Base-by-base conservation (phyloP, 2,113 vertebrate genomes). In the Myocastor coypus region DNA sequence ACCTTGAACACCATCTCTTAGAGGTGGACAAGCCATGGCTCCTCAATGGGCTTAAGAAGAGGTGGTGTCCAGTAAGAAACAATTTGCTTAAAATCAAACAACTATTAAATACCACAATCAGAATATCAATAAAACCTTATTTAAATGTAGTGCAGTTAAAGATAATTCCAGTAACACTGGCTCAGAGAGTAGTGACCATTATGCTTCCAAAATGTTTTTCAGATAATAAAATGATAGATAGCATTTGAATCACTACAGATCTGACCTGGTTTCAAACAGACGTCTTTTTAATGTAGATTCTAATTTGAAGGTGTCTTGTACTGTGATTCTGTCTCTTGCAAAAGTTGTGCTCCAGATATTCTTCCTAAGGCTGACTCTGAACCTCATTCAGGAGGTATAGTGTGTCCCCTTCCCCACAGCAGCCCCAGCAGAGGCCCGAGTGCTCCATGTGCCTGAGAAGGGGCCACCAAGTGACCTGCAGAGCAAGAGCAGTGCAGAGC, bases 1-100 rank as follows among this genome's bases (percentile, higher is more conserved):
- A 75, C 99, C 99, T 77, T 98, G 13, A 16, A 98, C 59, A 69
- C 99, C 99, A 13, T 99, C 99, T 97, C 99, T 98, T n/a, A n/a
- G 46, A 46, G 46, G 46, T 46, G 46, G 46, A 46, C 8, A 8
- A 46, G 46, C 46, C 46, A 46, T 46, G 8, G 46, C 46, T 46
- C 46, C 46, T 46, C 5, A 46, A 46, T 46, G 46, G 46, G 46
- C 46, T 46, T 46, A 46, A 46, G 46, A 46, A 46, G 46, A 46
- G 46, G 46, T 46, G 46, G 46, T 46, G 4, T 46, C 46, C 46
- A 46, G 46, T 46, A 8, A 46, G 46, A 46, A 12, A 30, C 50
- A 46, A 50, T 94, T 93, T 90, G 52, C 85, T 59, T 34, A 5
- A 88, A 50, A 11, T 90, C 46, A 59, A 20, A 55, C 26, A 77